Evolutionary conservation across 2,113 vertebrate species (phyloP), one percentile per base, ranked within the genome.

Genomic region (Arothron firmamentum): DNA sequence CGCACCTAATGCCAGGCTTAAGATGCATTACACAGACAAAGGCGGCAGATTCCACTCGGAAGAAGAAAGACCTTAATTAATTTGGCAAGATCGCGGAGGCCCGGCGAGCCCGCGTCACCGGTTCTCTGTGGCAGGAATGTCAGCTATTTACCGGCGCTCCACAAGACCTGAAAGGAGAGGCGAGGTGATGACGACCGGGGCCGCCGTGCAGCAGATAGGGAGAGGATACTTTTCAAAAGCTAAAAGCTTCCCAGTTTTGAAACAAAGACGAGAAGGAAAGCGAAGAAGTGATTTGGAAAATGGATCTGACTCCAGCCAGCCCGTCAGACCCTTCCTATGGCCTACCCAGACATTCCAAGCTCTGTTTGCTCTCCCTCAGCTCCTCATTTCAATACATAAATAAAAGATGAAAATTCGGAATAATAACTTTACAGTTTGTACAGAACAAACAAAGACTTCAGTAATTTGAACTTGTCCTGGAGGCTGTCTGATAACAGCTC

Each of bases 141-240:
- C 78, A 92, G 89, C 85, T 91, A 92, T 92, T 91, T 87, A 84
- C 42, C 59, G 42, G 45, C 49, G 54, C 75, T 85, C 88, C 89
- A 90, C 88, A 87, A 48, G 74, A 76, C 48, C 78, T 60, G 71
- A 59, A 16, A 64, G 80, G 67, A 87, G 79, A 74, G 79, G 71
- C 45, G 43, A 92, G 90, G 92, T 92, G 92, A 91, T 92, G 91
- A 93, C 83, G 90, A 90, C 85, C 72, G 75, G 65, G 71, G 77
- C 82, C 66, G 79, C 78, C 50, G 65, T 51, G 72, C 77, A 77
- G 75, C 67, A 75, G 90, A 85, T 90, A 88, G 91, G 87, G 88
- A 90, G 90, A 90, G 88, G 89, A 90, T 91, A 90, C 88, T 88
- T 90, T 90, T 90, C 87, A 90, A 91, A 91, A 90, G 90, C 90